Conservation (phyloP, 2,888 invertebrate species). For the Sesamia inferens region DNA sequence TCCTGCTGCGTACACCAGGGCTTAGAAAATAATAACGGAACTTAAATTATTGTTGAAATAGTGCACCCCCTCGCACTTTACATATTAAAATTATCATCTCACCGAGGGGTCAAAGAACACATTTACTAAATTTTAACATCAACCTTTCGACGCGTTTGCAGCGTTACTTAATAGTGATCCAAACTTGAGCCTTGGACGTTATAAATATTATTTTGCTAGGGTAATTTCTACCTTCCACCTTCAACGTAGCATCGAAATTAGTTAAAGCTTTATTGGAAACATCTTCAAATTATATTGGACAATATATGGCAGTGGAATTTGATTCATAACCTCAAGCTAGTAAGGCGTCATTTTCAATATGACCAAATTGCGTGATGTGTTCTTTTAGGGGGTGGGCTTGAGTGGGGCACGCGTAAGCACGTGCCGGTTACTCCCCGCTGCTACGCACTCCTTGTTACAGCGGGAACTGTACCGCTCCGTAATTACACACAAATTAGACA, state of each 20-base stretch:
- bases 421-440: conserved; percentile 87
- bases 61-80: conserved; percentile 83
- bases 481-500: conserved; percentile 91
- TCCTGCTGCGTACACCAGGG: conserved; percentile 76
- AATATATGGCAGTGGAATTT: conserved; percentile 49
- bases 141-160: conserved; percentile 83
- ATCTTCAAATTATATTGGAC: conserved; percentile 72
- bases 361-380: conserved; percentile 55
- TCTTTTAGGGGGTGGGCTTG: conserved; percentile 52
- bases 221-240: conserved; percentile 77
- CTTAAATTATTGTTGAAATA: conserved; percentile 85
- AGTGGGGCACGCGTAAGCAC: conserved; percentile 86
- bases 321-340: conserved; percentile 8
- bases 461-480: conserved; percentile 88
- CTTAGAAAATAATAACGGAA: conserved; percentile 82
- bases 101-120: conserved; percentile 86
- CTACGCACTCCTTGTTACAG: conserved; percentile 89
- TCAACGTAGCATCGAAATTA: conserved; percentile 76
- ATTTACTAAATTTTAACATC: conserved; percentile 83
- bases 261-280: conserved; percentile 66
- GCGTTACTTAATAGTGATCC: conserved; percentile 81
- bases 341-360: conserved; percentile 67
- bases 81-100: conserved; percentile 86
- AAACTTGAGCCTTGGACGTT: conserved; percentile 75
- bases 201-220: conserved; percentile 66